phyloP scores from a whole-genome alignment of 2,797 vertebrate species.

The Gymnoscopelus braueri region DNA sequence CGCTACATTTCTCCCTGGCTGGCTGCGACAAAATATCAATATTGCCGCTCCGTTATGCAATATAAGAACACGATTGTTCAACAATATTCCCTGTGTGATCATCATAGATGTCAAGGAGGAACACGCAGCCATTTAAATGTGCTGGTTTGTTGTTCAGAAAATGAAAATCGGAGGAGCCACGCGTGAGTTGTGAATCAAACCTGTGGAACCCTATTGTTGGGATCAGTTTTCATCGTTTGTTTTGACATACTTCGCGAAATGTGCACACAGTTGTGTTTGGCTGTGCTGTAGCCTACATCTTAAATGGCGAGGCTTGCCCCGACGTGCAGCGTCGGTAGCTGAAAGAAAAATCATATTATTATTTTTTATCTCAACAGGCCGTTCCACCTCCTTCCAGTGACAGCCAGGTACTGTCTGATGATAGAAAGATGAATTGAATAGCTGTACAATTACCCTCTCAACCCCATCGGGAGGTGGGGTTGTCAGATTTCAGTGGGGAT shows the following conservation, averaged over 20 bases:
- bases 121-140: constrained; percentile 31
- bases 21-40: constrained; percentile 17
- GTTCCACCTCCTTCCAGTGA: constrained; percentile 26
- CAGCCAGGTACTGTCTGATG: constrained; percentile 47
- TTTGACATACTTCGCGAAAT: constrained; percentile 35
- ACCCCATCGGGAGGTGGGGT: background rate
- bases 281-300: constrained; percentile 30
- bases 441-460: constrained; percentile 40
- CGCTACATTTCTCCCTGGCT: constrained; percentile 24
- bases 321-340: constrained; percentile 46
- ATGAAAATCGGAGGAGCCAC: constrained; percentile 7
- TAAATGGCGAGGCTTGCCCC: constrained; percentile 61
- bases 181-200: constrained; percentile 26
- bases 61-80: background rate
- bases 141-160: background rate
- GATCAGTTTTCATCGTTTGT: constrained; percentile 56
- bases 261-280: constrained; percentile 54
- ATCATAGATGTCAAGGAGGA: constrained; percentile 27
- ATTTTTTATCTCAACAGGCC: constrained; percentile 8
- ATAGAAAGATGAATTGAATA: constrained; percentile 30
- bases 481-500: constrained; percentile 24
- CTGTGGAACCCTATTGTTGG: constrained; percentile 19
- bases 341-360: constrained; percentile 45
- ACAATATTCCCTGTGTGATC: background rate
- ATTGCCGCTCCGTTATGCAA: background rate